Percentiles rank a stretch among this genome's conserved stretches.
These are phyloP conservation scores for Theropithecus gelada DNA, from an alignment of 2,113 vertebrate genomes.

Conservation along the genomic window DNA sequence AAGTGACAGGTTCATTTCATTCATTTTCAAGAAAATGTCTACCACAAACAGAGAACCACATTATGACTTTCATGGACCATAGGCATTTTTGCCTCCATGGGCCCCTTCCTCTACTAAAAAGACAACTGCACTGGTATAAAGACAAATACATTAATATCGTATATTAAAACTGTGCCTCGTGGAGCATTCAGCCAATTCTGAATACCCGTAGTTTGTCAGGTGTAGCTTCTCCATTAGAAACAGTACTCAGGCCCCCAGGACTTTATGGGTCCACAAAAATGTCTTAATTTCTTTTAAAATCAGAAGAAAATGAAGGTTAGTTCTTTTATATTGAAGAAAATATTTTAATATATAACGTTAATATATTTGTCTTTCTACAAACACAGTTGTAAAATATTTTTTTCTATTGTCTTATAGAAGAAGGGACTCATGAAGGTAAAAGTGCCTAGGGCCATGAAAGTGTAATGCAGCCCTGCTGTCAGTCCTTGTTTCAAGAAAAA, in stretches of 20 bases:
- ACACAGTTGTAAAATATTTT: neutral
- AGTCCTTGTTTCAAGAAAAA: neutral
- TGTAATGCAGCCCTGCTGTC: neutral
- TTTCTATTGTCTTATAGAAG: neutral
- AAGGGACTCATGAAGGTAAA: neutral
- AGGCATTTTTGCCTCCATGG: neutral
- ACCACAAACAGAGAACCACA: fast-evolving
- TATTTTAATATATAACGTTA: neutral
- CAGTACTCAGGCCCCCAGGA: neutral
- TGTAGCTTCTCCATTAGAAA: neutral
- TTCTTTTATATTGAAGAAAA: conserved; percentile 1
- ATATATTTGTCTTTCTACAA: neutral
- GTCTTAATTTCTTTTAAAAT: conserved; percentile 17
- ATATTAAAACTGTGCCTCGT: neutral
- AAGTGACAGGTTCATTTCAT: neutral
- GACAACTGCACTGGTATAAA: neutral
- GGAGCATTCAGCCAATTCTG: neutral
- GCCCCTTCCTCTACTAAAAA: neutral
- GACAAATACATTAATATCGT: neutral
- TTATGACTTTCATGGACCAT: neutral
- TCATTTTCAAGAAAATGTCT: neutral
- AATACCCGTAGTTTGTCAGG: neutral
- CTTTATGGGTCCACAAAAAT: neutral
- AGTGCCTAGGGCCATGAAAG: neutral
- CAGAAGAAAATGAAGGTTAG: neutral